These are phyloP conservation scores for Lepidocolaptes lacrymiger DNA, from an alignment of 2,797 vertebrate genomes.

Conservation along the genomic window DNA sequence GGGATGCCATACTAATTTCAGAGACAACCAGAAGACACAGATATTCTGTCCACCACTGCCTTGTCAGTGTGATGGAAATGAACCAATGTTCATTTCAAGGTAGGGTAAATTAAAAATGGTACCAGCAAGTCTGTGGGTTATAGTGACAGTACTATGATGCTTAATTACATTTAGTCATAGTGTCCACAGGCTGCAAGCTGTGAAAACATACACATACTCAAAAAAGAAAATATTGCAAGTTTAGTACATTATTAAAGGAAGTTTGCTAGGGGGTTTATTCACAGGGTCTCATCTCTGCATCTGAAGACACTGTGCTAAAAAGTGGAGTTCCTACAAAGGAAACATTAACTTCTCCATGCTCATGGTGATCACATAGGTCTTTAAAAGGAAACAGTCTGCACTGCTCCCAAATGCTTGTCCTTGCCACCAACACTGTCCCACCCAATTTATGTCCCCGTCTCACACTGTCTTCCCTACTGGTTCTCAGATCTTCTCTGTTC, in stretches of 20 bases:
- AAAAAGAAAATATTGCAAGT: background rate
- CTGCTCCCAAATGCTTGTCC: background rate
- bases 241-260: background rate
- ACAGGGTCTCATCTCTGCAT: background rate
- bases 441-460: fast-evolving
- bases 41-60: background rate
- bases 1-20: background rate
- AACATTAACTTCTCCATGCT: background rate
- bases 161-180: background rate
- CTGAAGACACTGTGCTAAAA: background rate
- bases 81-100: background rate
- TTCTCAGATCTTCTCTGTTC: background rate
- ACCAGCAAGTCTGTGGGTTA: background rate
- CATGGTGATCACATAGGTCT: background rate
- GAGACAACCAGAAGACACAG: background rate
- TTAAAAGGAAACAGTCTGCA: background rate
- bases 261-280: background rate
- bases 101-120: background rate
- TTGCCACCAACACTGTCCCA: background rate
- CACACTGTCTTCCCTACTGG: background rate
- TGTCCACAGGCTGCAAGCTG: background rate
- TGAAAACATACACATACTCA: background rate
- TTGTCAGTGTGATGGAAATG: background rate
- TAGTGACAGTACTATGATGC: background rate
- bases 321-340: background rate